Conservation (phyloP, 2,797 vertebrate species). For the Tenualosa thibaudeaui region DNA sequence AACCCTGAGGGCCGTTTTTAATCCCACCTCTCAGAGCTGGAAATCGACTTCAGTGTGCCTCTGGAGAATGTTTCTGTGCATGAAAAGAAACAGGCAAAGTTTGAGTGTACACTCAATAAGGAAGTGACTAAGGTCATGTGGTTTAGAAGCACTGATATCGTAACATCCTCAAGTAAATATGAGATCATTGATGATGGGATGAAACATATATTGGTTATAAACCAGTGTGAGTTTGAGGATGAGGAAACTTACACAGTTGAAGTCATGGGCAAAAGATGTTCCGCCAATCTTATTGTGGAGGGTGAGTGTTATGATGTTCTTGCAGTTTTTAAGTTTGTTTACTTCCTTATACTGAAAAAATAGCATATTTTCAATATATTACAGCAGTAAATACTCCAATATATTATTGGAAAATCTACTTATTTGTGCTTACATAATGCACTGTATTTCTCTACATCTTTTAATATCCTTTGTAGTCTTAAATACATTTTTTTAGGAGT, state of each 20-base stretch:
- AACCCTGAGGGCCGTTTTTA: constrained; percentile 39
- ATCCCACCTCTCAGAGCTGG: constrained; percentile 78
- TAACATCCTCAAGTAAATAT: constrained; percentile 91
- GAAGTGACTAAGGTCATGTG: constrained; percentile 87
- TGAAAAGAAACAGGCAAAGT: constrained; percentile 83
- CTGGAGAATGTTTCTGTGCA: constrained; percentile 85
- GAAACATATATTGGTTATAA: constrained; percentile 97
- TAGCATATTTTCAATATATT: background rate
- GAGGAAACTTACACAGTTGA: constrained; percentile 91
- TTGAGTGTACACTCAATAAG: constrained; percentile 82
- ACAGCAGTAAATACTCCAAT: background rate
- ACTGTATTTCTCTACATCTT: background rate
- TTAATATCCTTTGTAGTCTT: background rate
- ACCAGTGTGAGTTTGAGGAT: constrained; percentile 94
- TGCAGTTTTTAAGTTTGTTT: background rate
- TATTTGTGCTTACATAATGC: background rate
- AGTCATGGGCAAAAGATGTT: constrained; percentile 83
- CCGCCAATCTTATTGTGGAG: constrained; percentile 88
- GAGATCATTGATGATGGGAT: constrained; percentile 92
- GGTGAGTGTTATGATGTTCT: constrained; percentile 76
- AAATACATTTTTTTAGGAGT: background rate
- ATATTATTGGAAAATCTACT: background rate
- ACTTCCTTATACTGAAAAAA: background rate
- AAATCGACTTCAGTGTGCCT: constrained; percentile 81
- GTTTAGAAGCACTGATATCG: constrained; percentile 89